A percentile compares a stretch with the other conserved stretches of the same genome.
phyloP scores from a whole-genome alignment of 2,888 invertebrate genomes.

The Boloria euphrosyne region DNA sequence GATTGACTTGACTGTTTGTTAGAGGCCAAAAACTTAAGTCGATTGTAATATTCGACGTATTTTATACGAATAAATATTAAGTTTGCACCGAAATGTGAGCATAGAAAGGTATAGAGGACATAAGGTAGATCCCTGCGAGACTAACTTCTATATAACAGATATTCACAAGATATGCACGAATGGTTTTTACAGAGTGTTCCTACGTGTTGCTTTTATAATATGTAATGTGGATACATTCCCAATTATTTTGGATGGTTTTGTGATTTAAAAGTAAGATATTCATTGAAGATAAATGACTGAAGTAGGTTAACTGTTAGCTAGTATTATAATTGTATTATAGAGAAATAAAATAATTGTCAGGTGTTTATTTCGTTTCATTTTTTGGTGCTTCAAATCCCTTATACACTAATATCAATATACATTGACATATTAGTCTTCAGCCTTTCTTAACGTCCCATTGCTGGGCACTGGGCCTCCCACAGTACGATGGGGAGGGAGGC shows the following conservation, averaged over 20 bases:
- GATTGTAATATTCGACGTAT: not conserved
- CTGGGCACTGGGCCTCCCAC: no score
- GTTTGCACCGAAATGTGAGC: not conserved
- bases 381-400: not conserved
- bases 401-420: no score
- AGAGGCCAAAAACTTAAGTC: slow-evolving; percentile 33
- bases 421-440: no score
- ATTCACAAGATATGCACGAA: not conserved
- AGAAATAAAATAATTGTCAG: slow-evolving; percentile 14
- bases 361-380: not conserved
- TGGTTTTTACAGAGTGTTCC: slow-evolving; percentile 29
- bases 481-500: no score
- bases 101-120: not conserved
- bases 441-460: no score
- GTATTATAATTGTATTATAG: slow-evolving; percentile 45
- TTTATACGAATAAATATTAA: not conserved
- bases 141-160: not conserved
- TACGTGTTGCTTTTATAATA: slow-evolving; percentile 18
- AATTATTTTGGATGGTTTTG: slow-evolving; percentile 29
- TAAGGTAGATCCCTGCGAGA: no score
- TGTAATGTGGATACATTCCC: slow-evolving; percentile 29
- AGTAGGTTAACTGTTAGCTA: slow-evolving; percentile 56
- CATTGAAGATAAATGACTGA: slow-evolving; percentile 59
- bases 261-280: slow-evolving; percentile 33
- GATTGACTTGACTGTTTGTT: slow-evolving; percentile 3